Evolutionary conservation across 2,797 vertebrate species (phyloP).

Genomic region (Adelosebastes latens): DNA sequence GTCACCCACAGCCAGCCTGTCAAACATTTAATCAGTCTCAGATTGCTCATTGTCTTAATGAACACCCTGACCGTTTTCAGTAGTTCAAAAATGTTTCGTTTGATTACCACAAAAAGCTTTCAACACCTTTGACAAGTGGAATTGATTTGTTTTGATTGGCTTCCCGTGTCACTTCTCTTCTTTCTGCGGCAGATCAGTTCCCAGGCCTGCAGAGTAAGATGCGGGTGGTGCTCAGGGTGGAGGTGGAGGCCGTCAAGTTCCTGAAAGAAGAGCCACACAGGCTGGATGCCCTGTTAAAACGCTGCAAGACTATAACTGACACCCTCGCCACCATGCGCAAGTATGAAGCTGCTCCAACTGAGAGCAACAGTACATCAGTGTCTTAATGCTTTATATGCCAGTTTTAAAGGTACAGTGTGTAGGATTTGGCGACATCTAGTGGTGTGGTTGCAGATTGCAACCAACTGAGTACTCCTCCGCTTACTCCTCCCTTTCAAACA

Average conservation of each 20-base stretch:
- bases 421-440: no score
- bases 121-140: neutral
- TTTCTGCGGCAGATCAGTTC: constrained; percentile 88
- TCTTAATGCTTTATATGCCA: neutral
- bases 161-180: neutral
- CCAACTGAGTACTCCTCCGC: no score
- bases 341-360: constrained; percentile 63
- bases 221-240: constrained; percentile 96
- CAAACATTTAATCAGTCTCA: constrained; percentile 50
- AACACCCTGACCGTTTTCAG: constrained; percentile 36
- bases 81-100: constrained; percentile 13
- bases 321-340: constrained; percentile 90
- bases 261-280: constrained; percentile 97
- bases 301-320: constrained; percentile 94
- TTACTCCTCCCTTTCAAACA: no score
- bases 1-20: constrained; percentile 51
- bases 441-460: no score
- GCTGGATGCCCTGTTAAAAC: constrained; percentile 94
- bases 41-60: constrained; percentile 47
- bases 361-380: neutral
- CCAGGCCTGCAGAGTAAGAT: constrained; percentile 98
- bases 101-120: constrained; percentile 19
- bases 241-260: constrained; percentile 98
- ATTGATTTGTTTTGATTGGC: constrained; percentile 16
- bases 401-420: neutral